Evolutionary conservation across 2,888 invertebrate species (phyloP), one percentile per base, ranked within the genome.

Genomic region (Microplitis manilae): DNA sequence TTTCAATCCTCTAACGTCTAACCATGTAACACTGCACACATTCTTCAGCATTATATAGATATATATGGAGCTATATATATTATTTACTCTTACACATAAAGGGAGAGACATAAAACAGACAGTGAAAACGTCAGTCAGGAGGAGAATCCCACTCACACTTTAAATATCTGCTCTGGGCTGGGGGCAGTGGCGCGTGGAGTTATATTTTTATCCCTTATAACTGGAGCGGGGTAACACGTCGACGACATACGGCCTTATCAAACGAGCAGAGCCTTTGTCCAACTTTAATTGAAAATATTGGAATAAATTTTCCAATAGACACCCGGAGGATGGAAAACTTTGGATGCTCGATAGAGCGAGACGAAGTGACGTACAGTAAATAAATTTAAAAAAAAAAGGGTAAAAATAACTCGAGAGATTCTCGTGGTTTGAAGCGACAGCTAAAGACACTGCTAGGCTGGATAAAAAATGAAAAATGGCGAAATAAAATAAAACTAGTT

Each of bases 201-300:
- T 82, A 81, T 84, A 87, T 87, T 87, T 87, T 87, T 87, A 85
- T 83, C 85, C 83, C 79, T 82, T 82, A 84, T 77, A 86, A 86
- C 86, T 86, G 83, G 86, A 86, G 85, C 86, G 84, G 83, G 82
- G 85, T 84, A 86, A 85, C 82, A 75, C 80, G 80, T 77, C 77
- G 69, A 75, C 79, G 68, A 80, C 84, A 84, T 83, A 83, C 81
- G 80, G 84, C 85, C 87, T 85, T 86, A 87, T 87, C 85, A 83
- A 84, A 83, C 84, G 79, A 84, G 84, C 75, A 68, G 68, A 71
- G 78, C 80, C 88, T 86, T 89, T 89, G 89, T 89, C 84, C 84
- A 86, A 87, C 86, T 88, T 89, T 89, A 89, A 89, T 89, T 89
- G 89, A 89, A 90, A 90, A 90, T 90, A 89, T 89, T 87, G 89